Base-by-base conservation (phyloP, 2,113 vertebrate genomes). In the Cyanistes caeruleus region DNA sequence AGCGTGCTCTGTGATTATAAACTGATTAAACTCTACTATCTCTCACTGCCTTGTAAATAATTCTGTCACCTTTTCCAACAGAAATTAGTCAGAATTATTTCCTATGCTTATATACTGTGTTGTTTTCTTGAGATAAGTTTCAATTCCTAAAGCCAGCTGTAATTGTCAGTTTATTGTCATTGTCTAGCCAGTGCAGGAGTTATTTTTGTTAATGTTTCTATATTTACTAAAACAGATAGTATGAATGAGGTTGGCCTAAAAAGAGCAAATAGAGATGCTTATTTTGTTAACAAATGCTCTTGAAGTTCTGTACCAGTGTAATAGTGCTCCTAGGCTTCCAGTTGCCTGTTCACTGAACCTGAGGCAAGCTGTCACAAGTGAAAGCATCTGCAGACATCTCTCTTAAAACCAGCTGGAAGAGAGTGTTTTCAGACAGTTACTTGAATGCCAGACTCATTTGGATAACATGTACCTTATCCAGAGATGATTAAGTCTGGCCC, bases 1-100 rank as follows among this genome's bases (percentile, higher is more conserved):
- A 95, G 41, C 9, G 31, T 55, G 67, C 44, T 73, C 72, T 70
- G 41, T 85, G 72, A 92, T 95, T 95, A 93, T 90, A 93, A 96
- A 84, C 55, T 86, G 79, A 88, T 92, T 95, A 93, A 80, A 86
- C 56, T 70, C 20, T n/a, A 18, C 79, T 55, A 80, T 83, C n/a
- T 85, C 72, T 88, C 55, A 82, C 6, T 28, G 37, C 13, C 35
- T 90, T 84, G 33, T 77, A 92, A 96, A 86, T 89, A 63, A 56
- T 74, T 79, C 55, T 84, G 39, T 76, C 83, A 87, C 64, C 19
- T 90, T 87, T 86, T 89, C 39, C 55, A 70, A 37, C 39, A 89
- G 39, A 88, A 95, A 92, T 93, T 69, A 92, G 41, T 49, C 49
- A 91, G 33, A 80, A 80, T 74, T 88, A 69, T 83, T 89, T 92